Percentiles rank a stretch among this genome's conserved stretches.
These are phyloP conservation scores for Pachydiplax longipennis DNA, from an alignment of 2,888 invertebrate species.

Conservation along the genomic window DNA sequence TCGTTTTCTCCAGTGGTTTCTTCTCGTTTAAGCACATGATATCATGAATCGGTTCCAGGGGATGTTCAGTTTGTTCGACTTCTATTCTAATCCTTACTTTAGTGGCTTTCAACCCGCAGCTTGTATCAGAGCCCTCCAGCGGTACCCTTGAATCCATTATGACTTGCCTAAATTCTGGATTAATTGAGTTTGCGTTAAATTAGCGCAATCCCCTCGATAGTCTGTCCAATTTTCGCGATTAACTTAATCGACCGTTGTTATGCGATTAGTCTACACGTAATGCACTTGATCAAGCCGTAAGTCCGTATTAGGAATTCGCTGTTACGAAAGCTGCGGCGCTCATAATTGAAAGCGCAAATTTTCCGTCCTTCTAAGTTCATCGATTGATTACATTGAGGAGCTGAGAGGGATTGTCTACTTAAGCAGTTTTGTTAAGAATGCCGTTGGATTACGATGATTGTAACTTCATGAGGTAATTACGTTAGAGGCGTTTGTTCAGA, in stretches of 20 bases:
- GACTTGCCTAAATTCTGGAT: slow-evolving; percentile 1
- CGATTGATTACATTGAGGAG: too few species aligned
- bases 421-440: too few species aligned
- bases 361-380: neutral
- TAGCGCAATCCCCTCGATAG: neutral
- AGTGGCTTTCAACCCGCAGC: neutral
- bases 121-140: neutral
- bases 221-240: neutral
- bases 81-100: neutral
- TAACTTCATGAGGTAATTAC: too few species aligned
- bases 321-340: neutral
- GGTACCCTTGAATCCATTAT: neutral
- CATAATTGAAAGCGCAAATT: neutral
- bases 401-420: too few species aligned
- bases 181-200: neutral
- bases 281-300: neutral
- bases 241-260: slow-evolving; percentile 1
- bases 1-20: too few species aligned
- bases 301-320: neutral
- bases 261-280: neutral
- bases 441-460: too few species aligned
- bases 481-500: too few species aligned
- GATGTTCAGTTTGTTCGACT: neutral
- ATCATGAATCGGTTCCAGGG: neutral
- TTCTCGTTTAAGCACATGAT: neutral